Base-by-base conservation (phyloP, 1,140 invertebrate species). In the Campoletis sonorensis region DNA sequence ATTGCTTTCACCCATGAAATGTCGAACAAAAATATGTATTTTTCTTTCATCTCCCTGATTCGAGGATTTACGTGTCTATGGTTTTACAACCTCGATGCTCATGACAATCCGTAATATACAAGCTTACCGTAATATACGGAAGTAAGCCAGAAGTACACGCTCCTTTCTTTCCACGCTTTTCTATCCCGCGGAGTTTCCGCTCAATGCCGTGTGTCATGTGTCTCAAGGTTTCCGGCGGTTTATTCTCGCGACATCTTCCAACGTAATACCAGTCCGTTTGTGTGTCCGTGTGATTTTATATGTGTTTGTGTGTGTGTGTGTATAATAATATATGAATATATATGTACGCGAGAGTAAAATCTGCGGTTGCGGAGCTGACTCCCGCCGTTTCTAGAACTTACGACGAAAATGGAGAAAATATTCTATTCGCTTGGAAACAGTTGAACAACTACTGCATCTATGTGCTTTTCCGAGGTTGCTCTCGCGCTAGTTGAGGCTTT, bases 371-470 rank as follows among this genome's bases (percentile, higher is more conserved):
- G 61, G 26, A 64, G 61, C 67, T 70, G 67, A 26, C 30, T 27
- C 51, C 26, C 40, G 27, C 79, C 37, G 84, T 80, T 68, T 27
- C 81, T 81, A 13, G 61, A 84, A 84, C 81, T 79, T 73, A 49
- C 80, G 13, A 54, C 79, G 72, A 67, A 84, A 81, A 64, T 76
- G 78, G 71, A 78, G 76, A 78, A 86, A 83, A 84, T 87, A 80
- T 85, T 86, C 79, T 83, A 82, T 87, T 83, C 82, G 70, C 70
- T 37, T 61, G 70, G 75, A 84, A 84, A 86, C 78, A 68, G 30
- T 64, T 26, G 54, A 77, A 61, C 58, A 78, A 64, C 3, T 58
- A n/a, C n/a, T n/a, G 21, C 73, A 51, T 75, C 26, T 58, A 45
- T 51, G 23, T 45, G 26, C 33, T 71, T 30, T 16, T 7, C 5